Conservation (phyloP, 2,113 vertebrate species). For the Percopsis transmontana region DNA sequence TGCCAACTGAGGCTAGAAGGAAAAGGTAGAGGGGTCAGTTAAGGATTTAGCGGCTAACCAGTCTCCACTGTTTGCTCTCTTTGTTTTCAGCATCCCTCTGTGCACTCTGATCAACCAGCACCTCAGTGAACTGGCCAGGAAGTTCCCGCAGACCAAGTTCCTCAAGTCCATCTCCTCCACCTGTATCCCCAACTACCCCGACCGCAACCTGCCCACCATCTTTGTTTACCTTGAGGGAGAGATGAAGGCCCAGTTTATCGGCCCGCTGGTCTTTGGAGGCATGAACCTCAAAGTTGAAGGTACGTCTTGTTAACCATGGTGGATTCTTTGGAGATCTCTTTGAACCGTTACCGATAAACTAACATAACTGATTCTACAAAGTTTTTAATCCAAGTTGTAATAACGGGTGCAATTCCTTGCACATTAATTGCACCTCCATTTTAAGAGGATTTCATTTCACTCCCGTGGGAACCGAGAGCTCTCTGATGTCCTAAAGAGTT, state of each 20-base stretch:
- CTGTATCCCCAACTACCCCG: constrained; percentile 96
- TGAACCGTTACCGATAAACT: too few relatives aligned
- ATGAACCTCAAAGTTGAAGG: constrained; percentile 94
- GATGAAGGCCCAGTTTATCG: constrained; percentile 96
- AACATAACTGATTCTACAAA: too few relatives aligned
- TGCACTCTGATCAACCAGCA: constrained; percentile 96
- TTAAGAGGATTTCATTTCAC: too few relatives aligned
- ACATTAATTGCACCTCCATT: too few relatives aligned
- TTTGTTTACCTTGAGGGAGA: constrained; percentile 90
- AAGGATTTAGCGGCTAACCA: neutral
- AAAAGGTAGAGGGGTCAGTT: too few relatives aligned
- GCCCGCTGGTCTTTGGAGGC: constrained; percentile 92
- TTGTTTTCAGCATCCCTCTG: constrained; percentile 86
- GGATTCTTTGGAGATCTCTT: neutral
- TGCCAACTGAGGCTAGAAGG: too few relatives aligned
- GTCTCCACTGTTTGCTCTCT: neutral
- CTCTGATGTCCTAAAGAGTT: too few relatives aligned
- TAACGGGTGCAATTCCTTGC: too few relatives aligned
- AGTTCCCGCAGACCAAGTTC: constrained; percentile 95
- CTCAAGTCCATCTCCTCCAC: constrained; percentile 95
- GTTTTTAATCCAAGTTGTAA: too few relatives aligned
- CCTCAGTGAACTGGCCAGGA: constrained; percentile 82
- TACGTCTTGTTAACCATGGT: too few relatives aligned
- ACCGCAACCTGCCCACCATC: constrained; percentile 93
- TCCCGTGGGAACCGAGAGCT: too few relatives aligned